phyloP scores from a whole-genome alignment of 2,797 vertebrate genomes.

The Pelochelys cantorii region DNA sequence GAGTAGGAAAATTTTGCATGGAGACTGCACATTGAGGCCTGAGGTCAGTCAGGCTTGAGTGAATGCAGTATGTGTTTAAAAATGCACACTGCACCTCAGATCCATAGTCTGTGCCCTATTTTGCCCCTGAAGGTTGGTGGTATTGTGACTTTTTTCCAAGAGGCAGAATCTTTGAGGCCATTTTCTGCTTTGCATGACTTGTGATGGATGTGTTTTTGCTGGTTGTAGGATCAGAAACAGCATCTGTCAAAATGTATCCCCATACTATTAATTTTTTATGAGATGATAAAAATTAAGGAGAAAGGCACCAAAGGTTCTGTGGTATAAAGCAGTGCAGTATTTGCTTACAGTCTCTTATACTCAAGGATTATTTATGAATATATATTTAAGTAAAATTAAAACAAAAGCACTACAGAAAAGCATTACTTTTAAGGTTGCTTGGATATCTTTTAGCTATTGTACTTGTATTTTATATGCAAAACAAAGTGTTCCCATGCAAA shows the following conservation, averaged over 20 bases:
- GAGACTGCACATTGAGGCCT: not conserved
- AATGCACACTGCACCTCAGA: not conserved
- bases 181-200: not conserved
- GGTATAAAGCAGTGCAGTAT: not conserved
- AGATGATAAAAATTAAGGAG: slow-evolving; percentile 17
- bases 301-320: not conserved
- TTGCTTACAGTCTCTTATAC: not conserved
- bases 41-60: not conserved
- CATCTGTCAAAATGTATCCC: not conserved
- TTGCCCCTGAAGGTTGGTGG: not conserved
- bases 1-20: not conserved
- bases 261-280: not conserved
- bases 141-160: fast-evolving
- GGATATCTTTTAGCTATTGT: not conserved
- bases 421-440: not conserved
- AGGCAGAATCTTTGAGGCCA: not conserved
- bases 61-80: not conserved
- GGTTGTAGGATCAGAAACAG: not conserved
- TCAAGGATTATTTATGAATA: not conserved
- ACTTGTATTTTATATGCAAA: not conserved
- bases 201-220: not conserved
- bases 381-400: not conserved
- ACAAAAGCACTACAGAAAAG: not conserved
- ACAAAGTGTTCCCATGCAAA: not conserved
- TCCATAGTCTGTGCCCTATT: not conserved